A percentile compares a stretch with the other conserved stretches of the same genome.
Evolutionary conservation across 2,888 invertebrate genomes (phyloP).

Genomic region (Loripinus fragilis): DNA sequence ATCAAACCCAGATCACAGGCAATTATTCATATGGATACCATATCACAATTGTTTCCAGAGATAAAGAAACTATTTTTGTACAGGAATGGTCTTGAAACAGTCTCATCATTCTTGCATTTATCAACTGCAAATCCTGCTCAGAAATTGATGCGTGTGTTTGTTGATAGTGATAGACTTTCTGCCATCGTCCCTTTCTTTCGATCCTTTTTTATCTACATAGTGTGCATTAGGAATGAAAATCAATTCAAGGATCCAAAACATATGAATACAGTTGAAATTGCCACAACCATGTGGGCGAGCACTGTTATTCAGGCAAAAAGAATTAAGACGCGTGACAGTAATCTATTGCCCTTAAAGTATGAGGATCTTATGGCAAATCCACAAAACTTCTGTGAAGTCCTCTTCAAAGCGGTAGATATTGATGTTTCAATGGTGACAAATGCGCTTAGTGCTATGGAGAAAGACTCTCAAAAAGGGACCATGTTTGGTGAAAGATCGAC

Average conservation of each 20-base stretch:
- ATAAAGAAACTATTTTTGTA: slow-evolving; percentile 59
- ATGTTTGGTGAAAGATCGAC: slow-evolving; percentile 1
- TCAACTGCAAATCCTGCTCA: slow-evolving; percentile 19
- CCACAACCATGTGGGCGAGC: slow-evolving; percentile 48
- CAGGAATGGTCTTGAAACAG: slow-evolving; percentile 54
- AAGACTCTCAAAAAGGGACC: slow-evolving; percentile 48
- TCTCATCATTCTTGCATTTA: slow-evolving; percentile 51
- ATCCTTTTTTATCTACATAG: slow-evolving; percentile 28
- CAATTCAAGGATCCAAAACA: not conserved
- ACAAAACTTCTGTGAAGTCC: slow-evolving; percentile 15
- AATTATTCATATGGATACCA: slow-evolving; percentile 32
- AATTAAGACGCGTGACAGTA: slow-evolving; percentile 19
- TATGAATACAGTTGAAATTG: slow-evolving; percentile 44
- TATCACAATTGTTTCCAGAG: slow-evolving; percentile 46
- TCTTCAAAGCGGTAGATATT: slow-evolving; percentile 48
- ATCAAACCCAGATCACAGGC: slow-evolving; percentile 58
- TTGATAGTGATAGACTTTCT: slow-evolving; percentile 39
- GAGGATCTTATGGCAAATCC: slow-evolving; percentile 52
- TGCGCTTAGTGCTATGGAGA: slow-evolving; percentile 46
- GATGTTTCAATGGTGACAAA: slow-evolving; percentile 31
- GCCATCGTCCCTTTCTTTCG: slow-evolving; percentile 41
- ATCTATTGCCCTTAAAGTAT: slow-evolving; percentile 41
- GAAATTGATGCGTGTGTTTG: not conserved
- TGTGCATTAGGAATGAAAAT: slow-evolving; percentile 17
- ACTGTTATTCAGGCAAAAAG: slow-evolving; percentile 29